These are phyloP conservation scores for Gastrophysa polygoni DNA, from an alignment of 2,888 invertebrate species.

Conservation along the genomic window DNA sequence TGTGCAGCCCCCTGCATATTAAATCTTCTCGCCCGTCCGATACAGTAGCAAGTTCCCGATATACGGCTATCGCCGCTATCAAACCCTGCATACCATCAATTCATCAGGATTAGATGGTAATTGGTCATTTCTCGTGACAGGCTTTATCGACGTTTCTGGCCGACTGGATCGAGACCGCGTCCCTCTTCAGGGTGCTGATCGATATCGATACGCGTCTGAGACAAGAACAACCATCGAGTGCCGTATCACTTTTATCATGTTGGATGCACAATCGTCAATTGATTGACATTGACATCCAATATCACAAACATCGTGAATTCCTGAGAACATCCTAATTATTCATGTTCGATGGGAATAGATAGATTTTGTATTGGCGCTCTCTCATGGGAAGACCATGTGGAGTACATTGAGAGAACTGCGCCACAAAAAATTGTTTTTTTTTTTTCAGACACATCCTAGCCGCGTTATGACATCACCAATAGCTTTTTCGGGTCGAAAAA, in stretches of 20 bases:
- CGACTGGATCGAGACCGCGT: slow-evolving; percentile 29
- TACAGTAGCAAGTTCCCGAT: background rate
- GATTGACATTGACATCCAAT: background rate
- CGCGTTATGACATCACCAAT: no score
- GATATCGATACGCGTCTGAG: slow-evolving; percentile 44
- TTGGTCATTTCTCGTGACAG: slow-evolving; percentile 33
- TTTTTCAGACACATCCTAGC: no score
- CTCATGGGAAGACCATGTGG: no score
- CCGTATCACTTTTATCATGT: slow-evolving; percentile 36
- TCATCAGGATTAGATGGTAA: slow-evolving; percentile 32
- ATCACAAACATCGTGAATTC: no score
- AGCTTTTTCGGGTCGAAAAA: no score
- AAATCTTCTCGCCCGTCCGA: no score
- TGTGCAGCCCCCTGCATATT: no score
- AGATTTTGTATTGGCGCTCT: no score
- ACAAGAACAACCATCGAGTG: slow-evolving; percentile 36
- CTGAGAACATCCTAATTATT: no score
- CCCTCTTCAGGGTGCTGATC: slow-evolving; percentile 40
- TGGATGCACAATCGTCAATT: slow-evolving; percentile 36
- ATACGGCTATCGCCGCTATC: background rate
- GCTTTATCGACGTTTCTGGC: slow-evolving; percentile 37
- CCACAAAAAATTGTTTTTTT: no score
- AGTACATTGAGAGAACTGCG: no score
- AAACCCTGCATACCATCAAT: slow-evolving; percentile 10
- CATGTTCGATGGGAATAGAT: no score